Base-by-base conservation (phyloP, 2,888 invertebrate genomes). In the Oscheius sp. region DNA sequence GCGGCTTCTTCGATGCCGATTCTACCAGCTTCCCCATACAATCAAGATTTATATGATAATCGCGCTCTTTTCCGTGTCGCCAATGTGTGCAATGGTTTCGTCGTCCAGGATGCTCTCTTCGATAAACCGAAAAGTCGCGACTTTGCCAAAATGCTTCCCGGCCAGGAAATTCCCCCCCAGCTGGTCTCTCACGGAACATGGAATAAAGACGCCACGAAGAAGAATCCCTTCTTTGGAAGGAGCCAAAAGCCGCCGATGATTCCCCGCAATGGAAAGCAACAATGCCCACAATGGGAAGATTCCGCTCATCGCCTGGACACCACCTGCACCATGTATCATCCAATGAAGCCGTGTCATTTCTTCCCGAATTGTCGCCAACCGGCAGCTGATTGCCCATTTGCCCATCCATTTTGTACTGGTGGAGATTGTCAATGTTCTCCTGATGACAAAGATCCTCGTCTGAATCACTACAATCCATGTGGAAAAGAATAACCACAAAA, bases 351-450 rank as follows among this genome's bases (percentile, higher is more conserved):
- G 5, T 70, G 70, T 25, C 21, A 29, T 7, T 69, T 58, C 59
- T 69, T 46, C 27, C 71, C 71, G 21, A 45, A 45, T 12, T 71
- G 71, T 35, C 59, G 59, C 23, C 7, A 16, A 7, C 18, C 16
- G 27, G 71, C 71, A 12, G 63, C 52, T 41, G 61, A 63, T 16
- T 71, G 71, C 46, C 49, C 23, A 21, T 71, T 61, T 49, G 46
- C 71, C 13, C 71, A 71, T 52, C 71, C 71, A 3, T 69, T 69
- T 45, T 69, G 69, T 27, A n/a, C 46, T 5, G 69, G 35, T 21
- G 46, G 46, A 25, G 69, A 43, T 2, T 69, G 69, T 27, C 58
- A 23, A 2, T 69, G 69, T 25, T 3, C 5, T 13, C n/a, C 7
- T 13, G 35, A n/a, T 55, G 18, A 25, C 27, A 9, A 27, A 23